Percentiles rank a stretch among this genome's conserved stretches.
These are phyloP conservation scores for Himantopus leucocephalus DNA, from an alignment of 2,113 vertebrate genomes.

Conservation along the genomic window DNA sequence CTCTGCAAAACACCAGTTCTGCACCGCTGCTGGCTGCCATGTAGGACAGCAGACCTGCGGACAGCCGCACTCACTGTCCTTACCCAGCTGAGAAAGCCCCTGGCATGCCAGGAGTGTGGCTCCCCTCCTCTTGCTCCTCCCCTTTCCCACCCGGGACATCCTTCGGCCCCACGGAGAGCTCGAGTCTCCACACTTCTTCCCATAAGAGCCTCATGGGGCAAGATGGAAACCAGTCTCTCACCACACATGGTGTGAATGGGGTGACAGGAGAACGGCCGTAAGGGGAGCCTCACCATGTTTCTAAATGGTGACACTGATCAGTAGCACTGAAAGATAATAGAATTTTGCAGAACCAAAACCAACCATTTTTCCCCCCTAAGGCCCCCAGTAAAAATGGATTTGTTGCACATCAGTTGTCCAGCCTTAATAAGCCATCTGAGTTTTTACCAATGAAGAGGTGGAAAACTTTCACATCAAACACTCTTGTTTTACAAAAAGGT, in stretches of 20 bases:
- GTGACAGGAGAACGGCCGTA: background rate
- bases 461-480: background rate
- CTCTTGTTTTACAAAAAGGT: background rate
- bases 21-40: background rate
- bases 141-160: background rate
- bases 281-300: background rate
- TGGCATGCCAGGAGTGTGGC: background rate
- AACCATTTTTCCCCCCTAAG: background rate
- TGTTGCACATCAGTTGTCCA: background rate
- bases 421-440: background rate
- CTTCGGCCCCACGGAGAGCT: accelerated
- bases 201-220: accelerated
- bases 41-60: background rate
- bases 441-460: background rate
- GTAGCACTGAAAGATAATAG: background rate
- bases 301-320: accelerated
- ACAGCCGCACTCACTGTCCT: accelerated
- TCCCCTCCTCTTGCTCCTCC: background rate
- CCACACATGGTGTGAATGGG: accelerated
- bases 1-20: background rate
- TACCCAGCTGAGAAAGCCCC: background rate
- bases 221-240: accelerated
- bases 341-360: background rate
- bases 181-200: background rate
- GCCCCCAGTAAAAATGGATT: background rate